Evolutionary conservation across 2,797 vertebrate species (phyloP).

Genomic region (Premnoplex brunnescens): DNA sequence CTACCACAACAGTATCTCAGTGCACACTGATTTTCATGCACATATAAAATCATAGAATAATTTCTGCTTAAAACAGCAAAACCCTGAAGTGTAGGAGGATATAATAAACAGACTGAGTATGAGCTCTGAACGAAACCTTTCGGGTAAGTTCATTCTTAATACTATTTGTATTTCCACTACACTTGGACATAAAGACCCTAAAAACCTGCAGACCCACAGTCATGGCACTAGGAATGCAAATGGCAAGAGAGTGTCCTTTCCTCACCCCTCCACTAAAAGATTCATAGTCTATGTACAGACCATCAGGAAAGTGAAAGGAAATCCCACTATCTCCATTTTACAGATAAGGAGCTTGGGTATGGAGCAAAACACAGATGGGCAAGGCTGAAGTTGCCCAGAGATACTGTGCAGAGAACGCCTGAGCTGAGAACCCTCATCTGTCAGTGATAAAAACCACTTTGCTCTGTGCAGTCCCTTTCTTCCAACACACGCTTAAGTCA

Average conservation of each 20-base stretch:
- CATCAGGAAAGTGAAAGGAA: not conserved
- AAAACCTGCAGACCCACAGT: not conserved
- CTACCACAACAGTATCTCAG: not conserved
- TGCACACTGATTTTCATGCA: not conserved
- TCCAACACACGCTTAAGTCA: not conserved
- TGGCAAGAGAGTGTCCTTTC: not conserved
- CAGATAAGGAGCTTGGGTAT: not conserved
- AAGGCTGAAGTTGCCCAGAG: not conserved
- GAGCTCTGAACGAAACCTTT: not conserved
- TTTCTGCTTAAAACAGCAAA: slow-evolving; percentile 10
- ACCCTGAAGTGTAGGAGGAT: not conserved
- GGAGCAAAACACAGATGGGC: accelerated
- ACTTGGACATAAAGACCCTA: not conserved
- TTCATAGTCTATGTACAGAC: not conserved
- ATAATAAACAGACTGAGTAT: not conserved
- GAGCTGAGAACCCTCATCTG: not conserved
- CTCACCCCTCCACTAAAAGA: accelerated
- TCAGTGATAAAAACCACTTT: accelerated
- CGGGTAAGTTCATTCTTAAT: not conserved
- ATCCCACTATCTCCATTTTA: not conserved
- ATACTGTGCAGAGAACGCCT: not conserved
- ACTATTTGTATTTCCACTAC: not conserved
- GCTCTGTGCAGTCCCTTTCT: not conserved
- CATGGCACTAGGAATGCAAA: not conserved
- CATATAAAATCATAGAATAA: not conserved